Base-by-base conservation (phyloP, 2,888 invertebrate species). In the Adineta ricciae region DNA sequence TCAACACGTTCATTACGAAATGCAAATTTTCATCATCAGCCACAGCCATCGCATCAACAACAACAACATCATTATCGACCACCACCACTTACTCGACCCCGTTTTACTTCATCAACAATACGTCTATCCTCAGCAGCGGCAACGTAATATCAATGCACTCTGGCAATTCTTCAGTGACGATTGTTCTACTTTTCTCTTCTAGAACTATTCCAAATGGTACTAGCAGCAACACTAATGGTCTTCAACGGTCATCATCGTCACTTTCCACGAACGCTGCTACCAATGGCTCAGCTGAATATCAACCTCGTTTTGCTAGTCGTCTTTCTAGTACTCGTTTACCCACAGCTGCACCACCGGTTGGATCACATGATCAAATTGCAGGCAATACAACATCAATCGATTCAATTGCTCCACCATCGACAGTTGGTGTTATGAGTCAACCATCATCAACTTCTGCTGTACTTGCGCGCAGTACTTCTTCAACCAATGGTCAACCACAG, bases 231-330 rank as follows among this genome's bases (percentile, higher is more conserved):
- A 64, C 2, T 5, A 64, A 64, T 36, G 14, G 64, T 64, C 64
- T 64, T 64, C 64, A 64, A 64, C 64, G 64, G 32, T 64, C 64
- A 32, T 64, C 64, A 64, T 64, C 64, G 19, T 32, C 64, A 64
- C 32, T 64, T 16, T 64, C 64, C 2, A 64, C 2, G 27, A 64
- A 64, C 19, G 32, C 32, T 64, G 7, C 7, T 64, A 64, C 64
- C 19, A 64, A 64, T 64, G 7, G 32, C 32, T 19, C 64, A 64
- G 32, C 64, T 64, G 64, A 64, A 32, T 64, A 64, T 64, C 64
- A 64, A 64, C 64, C 64, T 64, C 64, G 64, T 64, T 64, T 64
- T 64, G 64, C 64, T 19, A 64, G 64, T 64, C 64, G 64, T 32
- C 64, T 64, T 16, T 64, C 64, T 19, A 64, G 32, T 64, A 64